Conservation (phyloP, 2,113 vertebrate species). For the Sapajus apella region DNA sequence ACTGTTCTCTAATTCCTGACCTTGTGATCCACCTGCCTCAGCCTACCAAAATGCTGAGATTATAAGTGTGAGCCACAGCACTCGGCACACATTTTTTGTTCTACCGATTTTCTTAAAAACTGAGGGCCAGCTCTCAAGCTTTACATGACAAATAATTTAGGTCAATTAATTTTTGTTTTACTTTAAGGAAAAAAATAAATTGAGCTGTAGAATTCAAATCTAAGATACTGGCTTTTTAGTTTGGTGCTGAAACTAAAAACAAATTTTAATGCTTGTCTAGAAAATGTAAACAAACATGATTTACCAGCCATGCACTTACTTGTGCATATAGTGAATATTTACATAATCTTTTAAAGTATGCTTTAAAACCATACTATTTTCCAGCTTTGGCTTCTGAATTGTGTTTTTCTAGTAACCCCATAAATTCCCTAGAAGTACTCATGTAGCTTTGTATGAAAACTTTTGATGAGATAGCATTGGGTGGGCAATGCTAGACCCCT, state of each 20-base stretch:
- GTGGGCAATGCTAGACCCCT: not conserved
- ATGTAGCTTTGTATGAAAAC: not conserved
- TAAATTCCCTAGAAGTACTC: not conserved
- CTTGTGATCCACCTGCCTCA: no score
- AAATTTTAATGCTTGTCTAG: not conserved
- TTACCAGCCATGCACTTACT: not conserved
- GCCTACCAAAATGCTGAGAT: no score
- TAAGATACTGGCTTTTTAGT: not conserved
- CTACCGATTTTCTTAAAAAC: not conserved
- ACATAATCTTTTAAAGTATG: not conserved
- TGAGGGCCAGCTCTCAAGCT: not conserved
- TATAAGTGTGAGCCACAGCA: no score
- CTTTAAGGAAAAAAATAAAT: not conserved
- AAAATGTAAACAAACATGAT: not conserved
- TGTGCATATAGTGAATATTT: not conserved
- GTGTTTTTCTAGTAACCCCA: not conserved
- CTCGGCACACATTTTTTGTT: not conserved
- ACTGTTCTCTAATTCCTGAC: no score
- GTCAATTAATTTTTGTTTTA: not conserved
- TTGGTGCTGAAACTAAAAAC: not conserved
- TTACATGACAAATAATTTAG: not conserved
- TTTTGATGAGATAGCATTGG: not conserved
- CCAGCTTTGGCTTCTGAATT: not conserved
- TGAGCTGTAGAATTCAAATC: not conserved
- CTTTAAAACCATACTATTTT: not conserved